phyloP scores from a whole-genome alignment of 64 coral and sea anemone species.

The Acropora yongei region DNA sequence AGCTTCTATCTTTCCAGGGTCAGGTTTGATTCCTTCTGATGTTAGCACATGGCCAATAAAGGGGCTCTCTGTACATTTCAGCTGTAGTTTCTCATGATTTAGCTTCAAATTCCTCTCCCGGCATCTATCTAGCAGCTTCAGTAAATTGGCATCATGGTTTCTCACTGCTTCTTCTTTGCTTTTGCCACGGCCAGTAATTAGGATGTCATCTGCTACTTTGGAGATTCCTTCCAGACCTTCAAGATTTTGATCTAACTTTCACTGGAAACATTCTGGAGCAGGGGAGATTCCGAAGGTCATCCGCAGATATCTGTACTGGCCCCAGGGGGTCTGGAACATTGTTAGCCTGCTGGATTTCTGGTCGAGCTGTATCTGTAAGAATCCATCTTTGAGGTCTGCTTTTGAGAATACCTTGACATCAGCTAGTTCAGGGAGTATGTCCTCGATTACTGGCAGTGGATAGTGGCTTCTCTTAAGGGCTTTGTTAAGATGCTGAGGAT shows the following conservation, averaged over 20 bases:
- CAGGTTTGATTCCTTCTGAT: neutral
- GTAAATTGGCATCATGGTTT: neutral
- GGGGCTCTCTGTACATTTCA: neutral
- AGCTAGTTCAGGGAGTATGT: slow-evolving; percentile 1
- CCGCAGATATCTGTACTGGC: too few species aligned
- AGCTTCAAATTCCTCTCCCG: neutral
- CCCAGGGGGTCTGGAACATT: too few species aligned
- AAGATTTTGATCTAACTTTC: too few species aligned
- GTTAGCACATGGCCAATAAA: neutral
- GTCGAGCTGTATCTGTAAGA: slow-evolving; percentile 1
- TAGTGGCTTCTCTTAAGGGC: slow-evolving; percentile 9
- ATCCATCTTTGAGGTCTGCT: slow-evolving; percentile 31
- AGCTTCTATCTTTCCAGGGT: neutral
- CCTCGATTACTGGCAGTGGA: slow-evolving; percentile 1
- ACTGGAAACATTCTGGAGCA: too few species aligned
- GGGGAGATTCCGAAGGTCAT: too few species aligned
- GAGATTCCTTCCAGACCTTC: too few species aligned
- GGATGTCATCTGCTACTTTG: neutral
- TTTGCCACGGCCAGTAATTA: neutral
- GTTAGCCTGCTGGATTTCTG: neutral
- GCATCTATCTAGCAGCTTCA: neutral
- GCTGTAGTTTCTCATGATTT: neutral
- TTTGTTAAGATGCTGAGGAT: neutral
- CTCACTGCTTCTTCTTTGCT: neutral
- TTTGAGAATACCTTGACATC: slow-evolving; percentile 46